Evolutionary conservation across 1,140 invertebrate species (phyloP).

Genomic region (Psix sp.): DNA sequence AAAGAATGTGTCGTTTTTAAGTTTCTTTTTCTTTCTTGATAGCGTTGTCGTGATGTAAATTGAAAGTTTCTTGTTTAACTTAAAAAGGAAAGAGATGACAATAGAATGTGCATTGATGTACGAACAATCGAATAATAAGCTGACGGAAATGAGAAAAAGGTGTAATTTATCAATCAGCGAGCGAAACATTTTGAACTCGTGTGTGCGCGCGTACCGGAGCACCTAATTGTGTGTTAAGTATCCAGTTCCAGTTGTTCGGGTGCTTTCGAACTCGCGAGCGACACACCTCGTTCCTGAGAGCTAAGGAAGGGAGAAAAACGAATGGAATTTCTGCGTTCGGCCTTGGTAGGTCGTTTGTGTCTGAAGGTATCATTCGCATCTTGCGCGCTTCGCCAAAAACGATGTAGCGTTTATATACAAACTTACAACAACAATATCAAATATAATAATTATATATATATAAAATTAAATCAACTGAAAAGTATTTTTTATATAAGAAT

Average conservation of each 20-base stretch:
- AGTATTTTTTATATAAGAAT: too few relatives aligned
- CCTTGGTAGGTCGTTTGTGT: slow-evolving; percentile 63
- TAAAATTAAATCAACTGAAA: too few relatives aligned
- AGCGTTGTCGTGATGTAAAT: too few relatives aligned
- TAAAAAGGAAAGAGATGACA: too few relatives aligned
- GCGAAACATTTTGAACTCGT: neutral
- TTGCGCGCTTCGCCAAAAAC: slow-evolving; percentile 43
- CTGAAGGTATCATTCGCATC: slow-evolving; percentile 53
- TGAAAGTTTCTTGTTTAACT: too few relatives aligned
- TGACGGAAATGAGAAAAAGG: slow-evolving; percentile 3
- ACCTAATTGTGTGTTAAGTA: slow-evolving; percentile 55
- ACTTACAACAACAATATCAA: too few relatives aligned
- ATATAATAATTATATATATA: too few relatives aligned
- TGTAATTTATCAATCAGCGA: slow-evolving; percentile 36
- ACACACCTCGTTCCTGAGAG: slow-evolving; percentile 55
- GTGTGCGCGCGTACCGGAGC: slow-evolving; percentile 22
- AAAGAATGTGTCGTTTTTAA: too few relatives aligned
- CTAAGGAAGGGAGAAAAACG: slow-evolving; percentile 54
- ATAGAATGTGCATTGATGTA: too few relatives aligned
- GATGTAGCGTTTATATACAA: slow-evolving; percentile 8
- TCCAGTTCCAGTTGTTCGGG: slow-evolving; percentile 52
- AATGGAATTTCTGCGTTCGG: slow-evolving; percentile 63
- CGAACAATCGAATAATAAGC: too few relatives aligned
- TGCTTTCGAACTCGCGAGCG: slow-evolving; percentile 53
- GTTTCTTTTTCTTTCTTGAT: too few relatives aligned